phyloP scores from a whole-genome alignment of 2,797 vertebrate species.

The Epinephelus awoara region DNA sequence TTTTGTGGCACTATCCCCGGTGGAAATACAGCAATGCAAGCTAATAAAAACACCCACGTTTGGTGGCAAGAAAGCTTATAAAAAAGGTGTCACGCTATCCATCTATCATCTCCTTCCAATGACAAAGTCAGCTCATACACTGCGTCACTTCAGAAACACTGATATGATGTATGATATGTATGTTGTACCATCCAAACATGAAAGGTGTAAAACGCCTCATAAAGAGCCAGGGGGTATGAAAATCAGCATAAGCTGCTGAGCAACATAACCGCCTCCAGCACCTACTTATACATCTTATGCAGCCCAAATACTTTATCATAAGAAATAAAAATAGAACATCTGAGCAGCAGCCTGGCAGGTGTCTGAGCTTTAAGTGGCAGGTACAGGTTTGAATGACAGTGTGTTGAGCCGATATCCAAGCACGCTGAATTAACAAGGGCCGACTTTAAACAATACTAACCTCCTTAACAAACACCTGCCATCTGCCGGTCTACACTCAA shows the following conservation, averaged over 20 bases:
- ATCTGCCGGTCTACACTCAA: constrained; percentile 34
- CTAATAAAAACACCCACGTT: no score
- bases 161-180: no score
- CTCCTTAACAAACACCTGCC: constrained; percentile 21
- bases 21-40: no score
- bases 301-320: constrained; percentile 4
- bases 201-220: constrained; percentile 1
- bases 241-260: constrained; percentile 1
- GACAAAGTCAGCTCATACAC: no score
- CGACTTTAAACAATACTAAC: constrained; percentile 38
- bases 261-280: constrained; percentile 13
- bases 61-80: no score
- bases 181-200: background rate
- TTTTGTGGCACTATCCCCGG: no score
- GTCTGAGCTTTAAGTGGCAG: constrained; percentile 22
- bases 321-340: constrained; percentile 30
- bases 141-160: no score
- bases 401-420: background rate
- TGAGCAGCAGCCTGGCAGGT: constrained; percentile 45
- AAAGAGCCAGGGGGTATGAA: background rate
- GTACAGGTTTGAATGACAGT: constrained; percentile 27
- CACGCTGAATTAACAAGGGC: constrained; percentile 28
- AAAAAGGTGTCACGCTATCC: no score
- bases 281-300: constrained; percentile 14
- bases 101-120: no score